A percentile compares a stretch with the other conserved stretches of the same genome.
phyloP scores from a whole-genome alignment of 1,140 invertebrate genomes.

The Euglossa dilemma region DNA sequence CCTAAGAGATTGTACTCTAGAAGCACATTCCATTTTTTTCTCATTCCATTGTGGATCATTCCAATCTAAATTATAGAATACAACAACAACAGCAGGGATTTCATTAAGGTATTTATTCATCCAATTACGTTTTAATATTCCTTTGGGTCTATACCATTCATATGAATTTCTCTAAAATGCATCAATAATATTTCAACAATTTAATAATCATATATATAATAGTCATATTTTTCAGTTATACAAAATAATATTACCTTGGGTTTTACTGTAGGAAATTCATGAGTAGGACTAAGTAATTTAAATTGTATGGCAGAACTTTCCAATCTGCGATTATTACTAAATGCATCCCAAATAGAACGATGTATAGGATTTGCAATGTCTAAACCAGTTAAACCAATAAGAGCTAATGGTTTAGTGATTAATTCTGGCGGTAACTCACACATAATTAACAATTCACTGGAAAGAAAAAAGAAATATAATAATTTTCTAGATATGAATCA shows the following conservation, averaged over 20 bases:
- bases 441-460: slow-evolving; percentile 64
- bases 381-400: slow-evolving; percentile 93
- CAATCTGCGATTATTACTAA: slow-evolving; percentile 90
- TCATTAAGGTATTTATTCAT: slow-evolving; percentile 95
- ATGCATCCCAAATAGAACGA: slow-evolving; percentile 95
- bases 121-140: slow-evolving; percentile 98
- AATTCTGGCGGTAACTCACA: slow-evolving; percentile 90
- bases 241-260: slow-evolving; percentile 86
- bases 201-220: slow-evolving; percentile 23
- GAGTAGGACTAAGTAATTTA: slow-evolving; percentile 89
- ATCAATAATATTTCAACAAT: slow-evolving; percentile 29
- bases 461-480: slow-evolving; percentile 1
- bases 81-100: slow-evolving; percentile 95
- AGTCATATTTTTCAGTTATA: neutral
- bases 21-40: slow-evolving; percentile 95
- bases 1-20: slow-evolving; percentile 93
- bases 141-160: slow-evolving; percentile 98
- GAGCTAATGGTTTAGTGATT: slow-evolving; percentile 89
- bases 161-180: slow-evolving; percentile 90
- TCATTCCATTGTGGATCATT: slow-evolving; percentile 96
- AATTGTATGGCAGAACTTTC: slow-evolving; percentile 94
- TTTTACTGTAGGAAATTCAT: slow-evolving; percentile 95
- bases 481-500: slow-evolving; percentile 9
- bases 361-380: slow-evolving; percentile 94
- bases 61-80: slow-evolving; percentile 99